phyloP scores from a whole-genome alignment of 2,888 invertebrate species.

The Tholera decimalis region DNA sequence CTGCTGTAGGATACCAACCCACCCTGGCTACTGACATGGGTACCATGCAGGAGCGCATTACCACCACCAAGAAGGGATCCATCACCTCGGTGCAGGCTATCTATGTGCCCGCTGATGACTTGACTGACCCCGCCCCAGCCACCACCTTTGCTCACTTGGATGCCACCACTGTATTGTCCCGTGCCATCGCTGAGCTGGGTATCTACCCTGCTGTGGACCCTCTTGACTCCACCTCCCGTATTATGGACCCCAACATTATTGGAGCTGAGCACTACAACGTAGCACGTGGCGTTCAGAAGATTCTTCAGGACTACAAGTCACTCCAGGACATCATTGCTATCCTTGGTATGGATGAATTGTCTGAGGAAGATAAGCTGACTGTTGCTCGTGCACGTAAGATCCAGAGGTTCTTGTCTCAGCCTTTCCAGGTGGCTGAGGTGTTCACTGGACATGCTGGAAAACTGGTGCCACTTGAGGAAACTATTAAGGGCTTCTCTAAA shows the following conservation, averaged over 20 bases:
- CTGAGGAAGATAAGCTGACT: conserved; percentile 98
- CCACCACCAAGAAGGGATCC: conserved; percentile 98
- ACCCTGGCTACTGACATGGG: conserved; percentile 99
- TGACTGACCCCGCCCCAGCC: conserved; percentile 98
- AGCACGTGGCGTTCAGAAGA: conserved; percentile 98
- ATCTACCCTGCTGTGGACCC: conserved; percentile 99
- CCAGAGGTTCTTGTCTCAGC: conserved; percentile 98
- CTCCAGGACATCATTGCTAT: conserved; percentile 97
- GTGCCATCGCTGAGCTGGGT: conserved; percentile 98
- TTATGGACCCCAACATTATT: conserved; percentile 98
- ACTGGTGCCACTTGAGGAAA: conserved; percentile 96
- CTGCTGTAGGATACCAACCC: conserved; percentile 99
- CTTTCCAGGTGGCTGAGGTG: conserved; percentile 98
- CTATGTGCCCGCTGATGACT: conserved; percentile 98
- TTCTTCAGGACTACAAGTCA: conserved; percentile 96
- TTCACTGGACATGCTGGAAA: conserved; percentile 98
- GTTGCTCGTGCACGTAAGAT: conserved; percentile 98
- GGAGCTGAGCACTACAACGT: conserved; percentile 97
- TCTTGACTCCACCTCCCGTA: conserved; percentile 98
- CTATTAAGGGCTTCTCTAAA: conserved; percentile 97
- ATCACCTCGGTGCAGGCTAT: conserved; percentile 99
- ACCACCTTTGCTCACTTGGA: conserved; percentile 99
- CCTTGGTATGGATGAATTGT: conserved; percentile 96
- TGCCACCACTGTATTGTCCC: conserved; percentile 98
- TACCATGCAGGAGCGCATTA: conserved; percentile 99